Base-by-base conservation (phyloP, 2,888 invertebrate species). In the Baronia brevicornis region DNA sequence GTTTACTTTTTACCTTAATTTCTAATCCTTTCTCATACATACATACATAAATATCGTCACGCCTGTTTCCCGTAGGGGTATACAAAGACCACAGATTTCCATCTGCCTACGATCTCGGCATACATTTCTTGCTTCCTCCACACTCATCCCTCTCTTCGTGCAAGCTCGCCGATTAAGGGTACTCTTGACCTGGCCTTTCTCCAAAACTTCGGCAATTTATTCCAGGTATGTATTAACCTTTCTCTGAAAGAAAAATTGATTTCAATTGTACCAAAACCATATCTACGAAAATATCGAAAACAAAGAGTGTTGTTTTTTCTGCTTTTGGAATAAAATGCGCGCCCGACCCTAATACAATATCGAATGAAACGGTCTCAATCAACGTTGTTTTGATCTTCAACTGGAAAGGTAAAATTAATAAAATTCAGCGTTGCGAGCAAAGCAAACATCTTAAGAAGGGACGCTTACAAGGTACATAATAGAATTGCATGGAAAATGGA, bases 381-480 rank as follows among this genome's bases (percentile, higher is more conserved):
- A 36, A 31, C 31, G 31, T 36, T 36, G 36, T 36, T 36, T 36
- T 36, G 36, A 36, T 36, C 36, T 36, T 31, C 23, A 23, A 19
- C 23, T 30, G 36, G 27, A 36, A 36, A 36, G 36, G 36, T 36
- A 36, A 41, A 41, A 41, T 41, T 41, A 41, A 41, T 41, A 38
- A 38, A 36, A 41, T 21, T 31, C 36, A 30, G 30, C 24, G 33
- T 33, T 32, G 41, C 24, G 29, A 18, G 32, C 41, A 33, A 34
- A 24, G 36, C 21, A 41, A 41, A 41, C 33, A 38, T 36, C 36
- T 36, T 20, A 26, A 35, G 35, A 25, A 30, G 28, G 37, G 30
- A 28, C 35, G 33, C 39, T 29, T 28, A 5, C 24, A 17, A 41
- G 35, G n/a, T n/a, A n/a, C n/a, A 41, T 38, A 38, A 35, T 36